Conservation (phyloP, 2,113 vertebrate genomes). For the Eretmochelys imbricata region DNA sequence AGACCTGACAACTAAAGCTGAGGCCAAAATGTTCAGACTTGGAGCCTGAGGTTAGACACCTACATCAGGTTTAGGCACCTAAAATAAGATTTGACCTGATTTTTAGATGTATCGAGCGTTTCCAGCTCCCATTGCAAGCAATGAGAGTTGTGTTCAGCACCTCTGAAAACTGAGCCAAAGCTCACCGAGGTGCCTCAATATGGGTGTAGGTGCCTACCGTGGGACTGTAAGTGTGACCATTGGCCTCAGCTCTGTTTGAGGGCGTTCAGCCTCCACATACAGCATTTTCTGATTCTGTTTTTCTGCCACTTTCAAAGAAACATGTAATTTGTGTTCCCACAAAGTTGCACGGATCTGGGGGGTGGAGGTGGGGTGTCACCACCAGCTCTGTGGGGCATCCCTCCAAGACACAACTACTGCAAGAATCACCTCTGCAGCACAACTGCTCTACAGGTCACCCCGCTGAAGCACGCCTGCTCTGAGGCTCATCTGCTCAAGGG, state of each 20-base stretch:
- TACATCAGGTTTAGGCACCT: not conserved
- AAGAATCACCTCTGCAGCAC: fast-evolving
- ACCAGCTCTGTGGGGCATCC: not conserved
- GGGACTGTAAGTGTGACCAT: not conserved
- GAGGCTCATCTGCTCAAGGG: not conserved
- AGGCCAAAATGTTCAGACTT: not conserved
- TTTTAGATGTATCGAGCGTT: conserved; percentile 8
- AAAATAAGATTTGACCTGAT: not conserved
- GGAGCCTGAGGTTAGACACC: not conserved
- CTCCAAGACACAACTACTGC: not conserved
- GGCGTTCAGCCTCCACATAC: not conserved
- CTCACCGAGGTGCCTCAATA: not conserved
- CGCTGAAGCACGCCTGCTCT: not conserved
- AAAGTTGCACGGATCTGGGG: not conserved
- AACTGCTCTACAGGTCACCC: not conserved
- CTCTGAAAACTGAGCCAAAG: conserved; percentile 1
- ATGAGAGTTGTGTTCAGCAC: not conserved
- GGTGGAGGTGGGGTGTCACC: not conserved
- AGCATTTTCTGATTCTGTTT: conserved; percentile 14
- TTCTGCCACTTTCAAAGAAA: not conserved
- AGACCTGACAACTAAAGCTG: conserved; percentile 7
- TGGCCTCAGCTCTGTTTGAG: conserved; percentile 3
- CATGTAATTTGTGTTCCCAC: not conserved
- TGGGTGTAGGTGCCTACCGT: not conserved
- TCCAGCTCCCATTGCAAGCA: not conserved